A percentile compares a stretch with the other conserved stretches of the same genome.
Conservation (phyloP, 2,888 invertebrate genomes). For the Plebejus argus region DNA sequence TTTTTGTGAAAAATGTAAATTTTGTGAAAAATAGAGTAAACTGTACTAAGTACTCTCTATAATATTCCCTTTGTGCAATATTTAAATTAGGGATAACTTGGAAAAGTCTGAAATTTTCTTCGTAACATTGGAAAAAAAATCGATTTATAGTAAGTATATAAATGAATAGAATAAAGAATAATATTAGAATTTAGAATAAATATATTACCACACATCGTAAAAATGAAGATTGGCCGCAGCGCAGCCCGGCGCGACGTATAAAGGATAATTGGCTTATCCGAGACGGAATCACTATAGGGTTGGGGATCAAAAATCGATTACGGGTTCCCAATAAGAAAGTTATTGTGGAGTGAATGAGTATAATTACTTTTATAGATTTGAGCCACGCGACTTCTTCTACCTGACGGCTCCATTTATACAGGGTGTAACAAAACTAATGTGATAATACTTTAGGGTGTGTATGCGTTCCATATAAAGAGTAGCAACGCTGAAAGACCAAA, state of each 20-base stretch:
- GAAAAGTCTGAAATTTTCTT: no score
- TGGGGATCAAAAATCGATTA: conserved; percentile 19
- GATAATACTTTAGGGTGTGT: no score
- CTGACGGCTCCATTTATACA: no score
- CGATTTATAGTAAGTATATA: background rate
- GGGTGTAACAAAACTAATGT: no score
- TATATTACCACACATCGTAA: background rate
- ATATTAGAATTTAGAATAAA: no score
- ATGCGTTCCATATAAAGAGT: no score
- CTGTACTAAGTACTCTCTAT: no score
- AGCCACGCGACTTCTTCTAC: no score
- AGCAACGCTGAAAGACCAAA: no score
- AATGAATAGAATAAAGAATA: background rate
- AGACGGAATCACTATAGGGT: conserved; percentile 1
- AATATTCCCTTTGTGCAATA: background rate
- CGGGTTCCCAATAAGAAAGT: background rate
- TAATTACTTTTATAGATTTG: background rate
- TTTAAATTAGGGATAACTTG: background rate
- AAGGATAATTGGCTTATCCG: conserved; percentile 17
- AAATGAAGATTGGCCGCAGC: background rate
- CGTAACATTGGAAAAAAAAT: no score
- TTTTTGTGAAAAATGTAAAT: no score
- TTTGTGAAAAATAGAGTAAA: no score
- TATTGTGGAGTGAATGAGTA: background rate
- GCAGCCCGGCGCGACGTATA: background rate